phyloP scores from a whole-genome alignment of 92 coral and sea anemone species.

The Bergia puertoricense region DNA sequence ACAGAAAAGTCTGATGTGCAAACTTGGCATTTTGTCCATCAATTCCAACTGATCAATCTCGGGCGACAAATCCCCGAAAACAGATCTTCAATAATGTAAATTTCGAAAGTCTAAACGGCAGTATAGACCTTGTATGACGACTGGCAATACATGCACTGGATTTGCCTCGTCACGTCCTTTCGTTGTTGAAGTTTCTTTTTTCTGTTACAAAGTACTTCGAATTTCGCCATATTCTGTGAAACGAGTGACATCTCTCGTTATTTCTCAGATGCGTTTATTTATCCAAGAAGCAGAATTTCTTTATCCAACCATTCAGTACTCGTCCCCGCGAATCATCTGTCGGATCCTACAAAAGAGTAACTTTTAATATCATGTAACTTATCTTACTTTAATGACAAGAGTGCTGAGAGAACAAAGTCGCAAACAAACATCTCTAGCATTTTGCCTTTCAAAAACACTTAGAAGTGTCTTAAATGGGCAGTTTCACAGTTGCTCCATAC shows the following conservation, averaged over 20 bases:
- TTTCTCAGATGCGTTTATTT: neutral
- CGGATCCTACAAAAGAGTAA: conserved; percentile 4
- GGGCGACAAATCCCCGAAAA: neutral
- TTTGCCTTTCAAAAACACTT: no score
- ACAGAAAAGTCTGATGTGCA: neutral
- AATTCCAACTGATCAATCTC: neutral
- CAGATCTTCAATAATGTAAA: neutral
- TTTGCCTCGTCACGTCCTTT: no score
- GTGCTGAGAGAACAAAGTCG: no score
- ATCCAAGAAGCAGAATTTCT: neutral
- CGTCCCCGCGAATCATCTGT: conserved; percentile 31
- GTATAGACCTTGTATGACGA: no score
- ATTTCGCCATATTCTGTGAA: neutral
- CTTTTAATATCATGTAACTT: no score
- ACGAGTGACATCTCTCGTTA: neutral
- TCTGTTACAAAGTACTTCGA: no score
- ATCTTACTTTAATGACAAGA: no score
- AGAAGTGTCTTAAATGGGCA: no score
- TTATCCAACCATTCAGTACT: conserved; percentile 17
- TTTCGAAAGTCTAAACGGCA: neutral
- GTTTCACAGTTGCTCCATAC: no score
- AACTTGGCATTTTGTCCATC: neutral
- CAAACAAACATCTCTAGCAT: no score
- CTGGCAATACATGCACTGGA: no score
- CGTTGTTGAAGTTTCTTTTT: no score